phyloP scores from a whole-genome alignment of 1,140 invertebrate genomes.

The Agrypnia vestita region DNA sequence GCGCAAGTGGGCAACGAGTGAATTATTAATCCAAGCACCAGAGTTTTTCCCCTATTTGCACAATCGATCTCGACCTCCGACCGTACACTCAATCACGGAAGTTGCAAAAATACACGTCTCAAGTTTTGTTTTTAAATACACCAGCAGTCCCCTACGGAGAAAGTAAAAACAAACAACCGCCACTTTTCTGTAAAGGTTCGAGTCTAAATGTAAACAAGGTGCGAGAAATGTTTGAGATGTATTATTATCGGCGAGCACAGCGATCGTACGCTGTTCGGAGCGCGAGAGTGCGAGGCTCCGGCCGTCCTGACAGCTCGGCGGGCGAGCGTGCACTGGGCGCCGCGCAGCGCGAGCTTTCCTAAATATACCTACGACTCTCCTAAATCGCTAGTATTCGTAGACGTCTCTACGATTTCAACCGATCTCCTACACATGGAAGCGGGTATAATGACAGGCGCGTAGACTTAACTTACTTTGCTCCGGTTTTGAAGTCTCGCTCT shows the following conservation, averaged over 20 bases:
- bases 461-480: conserved; percentile 54
- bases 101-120: conserved; percentile 31
- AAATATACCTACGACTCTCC: conserved; percentile 51
- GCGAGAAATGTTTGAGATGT: conserved; percentile 19
- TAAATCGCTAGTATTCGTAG: conserved; percentile 40
- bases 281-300: conserved; percentile 1
- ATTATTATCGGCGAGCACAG: conserved; percentile 20
- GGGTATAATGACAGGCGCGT: conserved; percentile 47
- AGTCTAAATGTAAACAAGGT: conserved; percentile 20
- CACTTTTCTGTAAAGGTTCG: neutral
- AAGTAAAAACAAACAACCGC: neutral
- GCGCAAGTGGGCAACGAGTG: conserved; percentile 33
- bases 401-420: conserved; percentile 46
- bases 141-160: neutral
- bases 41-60: conserved; percentile 48
- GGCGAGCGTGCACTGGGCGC: conserved; percentile 55
- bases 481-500: conserved; percentile 49
- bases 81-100: conserved; percentile 48
- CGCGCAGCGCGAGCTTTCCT: conserved; percentile 53
- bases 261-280: conserved; percentile 46
- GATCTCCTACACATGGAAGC: conserved; percentile 23
- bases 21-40: conserved; percentile 49
- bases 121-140: neutral
- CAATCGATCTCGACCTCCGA: conserved; percentile 47
- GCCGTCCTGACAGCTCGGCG: conserved; percentile 48